Percentiles rank a stretch among this genome's conserved stretches.
phyloP scores from a whole-genome alignment of 1,140 invertebrate genomes.

The Atta texana region DNA sequence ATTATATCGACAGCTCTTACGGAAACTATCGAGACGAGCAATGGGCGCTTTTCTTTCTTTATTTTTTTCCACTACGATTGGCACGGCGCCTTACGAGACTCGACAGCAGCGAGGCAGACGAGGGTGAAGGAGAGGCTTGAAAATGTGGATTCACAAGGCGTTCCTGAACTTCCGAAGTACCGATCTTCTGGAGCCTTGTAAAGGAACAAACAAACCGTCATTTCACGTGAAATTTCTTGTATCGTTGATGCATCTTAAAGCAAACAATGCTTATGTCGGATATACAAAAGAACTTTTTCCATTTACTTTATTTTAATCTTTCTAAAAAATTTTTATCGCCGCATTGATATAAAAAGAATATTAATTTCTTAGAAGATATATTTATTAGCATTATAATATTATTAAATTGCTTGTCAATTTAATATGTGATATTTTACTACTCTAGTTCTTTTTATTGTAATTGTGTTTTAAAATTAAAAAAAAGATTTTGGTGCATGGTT shows the following conservation, averaged over 20 bases:
- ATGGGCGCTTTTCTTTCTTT: conserved; percentile 34
- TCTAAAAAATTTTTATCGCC: background rate
- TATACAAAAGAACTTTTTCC: background rate
- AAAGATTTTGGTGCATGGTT: too few species aligned
- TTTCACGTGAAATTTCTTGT: conserved; percentile 13
- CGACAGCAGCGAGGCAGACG: conserved; percentile 12
- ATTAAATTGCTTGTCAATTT: too few species aligned
- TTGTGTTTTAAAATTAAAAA: too few species aligned
- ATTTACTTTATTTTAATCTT: background rate
- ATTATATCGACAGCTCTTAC: conserved; percentile 68
- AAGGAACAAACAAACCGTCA: conserved; percentile 29
- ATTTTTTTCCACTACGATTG: conserved; percentile 50
- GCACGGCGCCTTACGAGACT: conserved; percentile 42
- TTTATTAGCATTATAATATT: too few species aligned
- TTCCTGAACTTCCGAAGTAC: conserved; percentile 30
- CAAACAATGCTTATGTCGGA: background rate
- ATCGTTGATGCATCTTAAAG: conserved; percentile 31
- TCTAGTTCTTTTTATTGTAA: too few species aligned
- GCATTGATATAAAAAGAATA: too few species aligned
- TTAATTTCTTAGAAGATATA: too few species aligned
- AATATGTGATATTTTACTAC: too few species aligned
- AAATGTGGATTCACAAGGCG: conserved; percentile 31
- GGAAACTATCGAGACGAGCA: conserved; percentile 48
- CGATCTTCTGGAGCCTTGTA: conserved; percentile 13
- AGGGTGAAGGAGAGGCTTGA: conserved; percentile 39